phyloP scores from a whole-genome alignment of 2,797 vertebrate species.

The Coilia nasus region DNA sequence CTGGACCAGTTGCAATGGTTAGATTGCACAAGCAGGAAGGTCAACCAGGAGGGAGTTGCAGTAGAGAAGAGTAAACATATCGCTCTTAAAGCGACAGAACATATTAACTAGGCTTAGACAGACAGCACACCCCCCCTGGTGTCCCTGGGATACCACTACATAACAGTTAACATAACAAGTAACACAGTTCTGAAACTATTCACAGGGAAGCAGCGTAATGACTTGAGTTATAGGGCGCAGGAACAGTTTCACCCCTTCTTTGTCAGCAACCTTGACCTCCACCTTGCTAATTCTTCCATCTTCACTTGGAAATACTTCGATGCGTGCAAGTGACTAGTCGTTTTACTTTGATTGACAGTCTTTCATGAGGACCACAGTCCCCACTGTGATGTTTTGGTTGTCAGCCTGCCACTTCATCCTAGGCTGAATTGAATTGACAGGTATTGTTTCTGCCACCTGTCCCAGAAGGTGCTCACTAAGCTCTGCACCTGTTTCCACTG shows the following conservation, averaged over 20 bases:
- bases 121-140: not conserved
- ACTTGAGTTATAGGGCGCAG: not conserved
- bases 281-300: not conserved
- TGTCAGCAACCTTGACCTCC: not conserved
- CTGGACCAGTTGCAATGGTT: too few relatives aligned
- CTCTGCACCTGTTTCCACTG: constrained; percentile 29
- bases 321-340: not conserved
- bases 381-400: not conserved
- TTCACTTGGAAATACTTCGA: not conserved
- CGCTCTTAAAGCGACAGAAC: too few relatives aligned
- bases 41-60: too few relatives aligned
- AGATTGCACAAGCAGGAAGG: too few relatives aligned
- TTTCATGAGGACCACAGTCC: not conserved
- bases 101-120: too few relatives aligned
- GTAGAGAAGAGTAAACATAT: too few relatives aligned
- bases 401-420: not conserved
- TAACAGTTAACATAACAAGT: not conserved
- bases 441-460: not conserved
- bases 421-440: not conserved
- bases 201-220: not conserved
- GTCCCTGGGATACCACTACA: not conserved
- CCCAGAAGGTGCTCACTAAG: constrained; percentile 11
- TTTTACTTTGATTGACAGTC: not conserved
- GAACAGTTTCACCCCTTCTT: not conserved
- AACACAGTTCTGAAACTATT: not conserved